Evolutionary conservation across 2,797 vertebrate species (phyloP).

Genomic region (Sebastes dallii): DNA sequence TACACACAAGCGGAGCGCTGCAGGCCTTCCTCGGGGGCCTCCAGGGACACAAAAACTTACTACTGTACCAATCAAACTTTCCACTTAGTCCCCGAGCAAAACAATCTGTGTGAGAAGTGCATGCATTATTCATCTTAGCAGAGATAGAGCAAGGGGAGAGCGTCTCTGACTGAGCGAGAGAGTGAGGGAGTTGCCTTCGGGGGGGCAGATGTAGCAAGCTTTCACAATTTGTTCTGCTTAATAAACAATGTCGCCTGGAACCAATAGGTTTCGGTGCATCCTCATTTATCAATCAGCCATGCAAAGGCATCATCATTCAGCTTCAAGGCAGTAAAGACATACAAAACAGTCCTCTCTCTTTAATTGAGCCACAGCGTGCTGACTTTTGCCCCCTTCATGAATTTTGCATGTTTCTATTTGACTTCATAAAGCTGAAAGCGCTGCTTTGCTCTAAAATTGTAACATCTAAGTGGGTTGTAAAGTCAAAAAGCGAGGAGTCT

Average conservation of each 20-base stretch:
- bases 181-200: conserved; percentile 43
- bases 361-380: not conserved
- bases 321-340: not conserved
- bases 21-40: conserved; percentile 43
- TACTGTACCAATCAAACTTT: conserved; percentile 67
- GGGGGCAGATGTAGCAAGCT: conserved; percentile 62
- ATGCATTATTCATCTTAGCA: conserved; percentile 74
- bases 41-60: conserved; percentile 57
- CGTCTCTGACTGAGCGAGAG: conserved; percentile 42
- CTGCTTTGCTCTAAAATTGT: not conserved
- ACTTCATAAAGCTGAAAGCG: conserved; percentile 7
- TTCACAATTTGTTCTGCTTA: conserved; percentile 74
- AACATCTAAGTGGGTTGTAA: not conserved
- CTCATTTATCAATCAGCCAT: conserved; percentile 53
- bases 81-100: conserved; percentile 71
- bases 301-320: conserved; percentile 25
- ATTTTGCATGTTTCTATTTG: conserved; percentile 24
- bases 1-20: conserved; percentile 44
- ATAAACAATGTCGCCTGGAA: conserved; percentile 66
- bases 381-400: conserved; percentile 28
- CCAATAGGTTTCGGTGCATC: conserved; percentile 43
- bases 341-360: not conserved
- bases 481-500: not conserved
- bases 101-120: conserved; percentile 61
- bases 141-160: conserved; percentile 40